Evolutionary conservation across 2,797 vertebrate genomes (phyloP).

Genomic region (Nyctibius grandis): DNA sequence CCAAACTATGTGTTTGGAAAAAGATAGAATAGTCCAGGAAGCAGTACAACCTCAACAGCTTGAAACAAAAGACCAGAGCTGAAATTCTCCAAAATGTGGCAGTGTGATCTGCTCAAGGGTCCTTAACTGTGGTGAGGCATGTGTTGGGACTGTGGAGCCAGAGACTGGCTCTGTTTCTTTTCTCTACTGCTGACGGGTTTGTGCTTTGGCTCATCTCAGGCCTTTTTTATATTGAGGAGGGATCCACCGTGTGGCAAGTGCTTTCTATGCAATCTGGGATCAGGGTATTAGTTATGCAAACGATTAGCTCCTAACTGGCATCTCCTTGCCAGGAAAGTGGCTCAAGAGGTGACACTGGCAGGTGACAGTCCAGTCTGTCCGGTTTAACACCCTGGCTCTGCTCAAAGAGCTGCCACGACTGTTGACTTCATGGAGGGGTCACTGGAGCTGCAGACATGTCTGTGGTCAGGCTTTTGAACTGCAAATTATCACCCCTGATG

Average conservation of each 20-base stretch:
- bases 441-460: not conserved
- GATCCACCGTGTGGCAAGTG: not conserved
- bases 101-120: not conserved
- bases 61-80: not conserved
- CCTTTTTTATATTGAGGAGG: not conserved
- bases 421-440: not conserved
- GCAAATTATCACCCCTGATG: not conserved
- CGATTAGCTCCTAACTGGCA: not conserved
- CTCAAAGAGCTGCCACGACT: not conserved
- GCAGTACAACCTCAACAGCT: not conserved
- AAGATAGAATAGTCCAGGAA: not conserved
- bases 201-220: not conserved
- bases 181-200: not conserved
- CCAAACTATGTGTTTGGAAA: not conserved
- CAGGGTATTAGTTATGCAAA: not conserved
- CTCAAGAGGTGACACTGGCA: not conserved
- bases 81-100: not conserved
- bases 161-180: not conserved
- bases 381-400: not conserved
- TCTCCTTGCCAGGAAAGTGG: not conserved
- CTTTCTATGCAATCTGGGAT: not conserved
- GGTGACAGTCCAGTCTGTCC: not conserved
- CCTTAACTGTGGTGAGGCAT: not conserved
- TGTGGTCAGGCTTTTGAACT: not conserved
- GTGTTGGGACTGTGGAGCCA: not conserved